Percentiles rank a stretch among this genome's conserved stretches.
Conservation (phyloP, 2,113 vertebrate genomes). For the Typhlomys cinereus region DNA sequence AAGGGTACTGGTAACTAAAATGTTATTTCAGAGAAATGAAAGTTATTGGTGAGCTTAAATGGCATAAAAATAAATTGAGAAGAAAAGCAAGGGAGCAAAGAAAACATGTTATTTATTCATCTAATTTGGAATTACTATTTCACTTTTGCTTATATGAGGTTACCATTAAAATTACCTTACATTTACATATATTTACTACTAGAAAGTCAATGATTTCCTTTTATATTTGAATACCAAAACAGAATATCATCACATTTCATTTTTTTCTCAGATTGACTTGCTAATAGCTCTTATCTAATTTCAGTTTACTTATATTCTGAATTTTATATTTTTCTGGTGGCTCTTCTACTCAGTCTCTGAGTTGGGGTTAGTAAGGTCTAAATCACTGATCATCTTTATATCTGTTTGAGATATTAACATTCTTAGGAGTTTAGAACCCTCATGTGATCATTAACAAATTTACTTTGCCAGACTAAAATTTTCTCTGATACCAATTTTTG, state of each 20-base stretch:
- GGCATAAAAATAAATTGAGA: not conserved
- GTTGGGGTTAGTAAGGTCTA: not conserved
- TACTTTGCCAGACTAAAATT: not conserved
- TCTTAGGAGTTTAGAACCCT: not conserved
- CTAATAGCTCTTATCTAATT: not conserved
- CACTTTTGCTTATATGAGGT: not conserved
- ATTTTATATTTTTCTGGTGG: not conserved
- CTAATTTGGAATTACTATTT: not conserved
- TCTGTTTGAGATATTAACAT: not conserved
- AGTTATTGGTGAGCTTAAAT: conserved; percentile 9
- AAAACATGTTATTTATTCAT: not conserved
- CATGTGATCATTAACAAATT: not conserved
- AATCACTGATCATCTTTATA: not conserved
- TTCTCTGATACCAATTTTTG: not conserved
- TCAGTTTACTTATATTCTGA: not conserved
- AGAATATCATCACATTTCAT: not conserved
- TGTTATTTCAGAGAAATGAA: not conserved
- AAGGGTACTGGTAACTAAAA: not conserved
- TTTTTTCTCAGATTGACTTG: not conserved
- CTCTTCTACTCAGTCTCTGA: not conserved
- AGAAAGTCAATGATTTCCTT: not conserved
- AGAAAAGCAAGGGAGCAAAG: not conserved
- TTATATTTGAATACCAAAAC: not conserved
- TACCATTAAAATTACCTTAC: not conserved
- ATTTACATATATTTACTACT: not conserved